A percentile compares a stretch with the other conserved stretches of the same genome.
Conservation (phyloP, 2,888 invertebrate genomes). For the Phortica okadai region DNA sequence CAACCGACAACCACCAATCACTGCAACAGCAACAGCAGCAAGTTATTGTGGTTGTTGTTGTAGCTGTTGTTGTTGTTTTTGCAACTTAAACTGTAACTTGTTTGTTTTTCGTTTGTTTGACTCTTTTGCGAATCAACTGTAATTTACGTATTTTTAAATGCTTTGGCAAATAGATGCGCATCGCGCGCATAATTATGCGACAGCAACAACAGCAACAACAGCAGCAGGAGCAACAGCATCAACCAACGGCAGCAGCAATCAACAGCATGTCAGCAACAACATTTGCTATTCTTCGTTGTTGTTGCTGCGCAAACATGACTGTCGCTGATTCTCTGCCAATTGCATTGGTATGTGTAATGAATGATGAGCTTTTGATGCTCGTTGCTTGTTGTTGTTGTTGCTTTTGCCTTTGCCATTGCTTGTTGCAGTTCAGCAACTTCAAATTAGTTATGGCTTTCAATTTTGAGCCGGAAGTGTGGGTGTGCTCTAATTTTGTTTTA, state of each 20-base stretch:
- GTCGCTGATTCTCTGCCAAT: too few relatives aligned
- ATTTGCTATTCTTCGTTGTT: background rate
- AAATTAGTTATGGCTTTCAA: slow-evolving; percentile 58
- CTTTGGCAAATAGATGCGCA: slow-evolving; percentile 39
- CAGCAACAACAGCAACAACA: slow-evolving; percentile 31
- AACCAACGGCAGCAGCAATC: slow-evolving; percentile 17
- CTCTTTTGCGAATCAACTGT: slow-evolving; percentile 45
- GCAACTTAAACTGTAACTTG: slow-evolving; percentile 68
- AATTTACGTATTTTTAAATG: slow-evolving; percentile 44
- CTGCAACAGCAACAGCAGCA: slow-evolving; percentile 42
- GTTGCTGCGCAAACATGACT: background rate
- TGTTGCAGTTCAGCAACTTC: slow-evolving; percentile 45
- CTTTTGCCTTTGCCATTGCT: slow-evolving; percentile 40
- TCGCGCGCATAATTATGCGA: slow-evolving; percentile 46
- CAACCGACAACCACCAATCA: slow-evolving; percentile 28
- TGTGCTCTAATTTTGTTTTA: slow-evolving; percentile 63
- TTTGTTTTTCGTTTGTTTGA: slow-evolving; percentile 6
- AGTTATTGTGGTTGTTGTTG: slow-evolving; percentile 16
- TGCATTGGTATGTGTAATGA: background rate
- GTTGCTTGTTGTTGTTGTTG: background rate
- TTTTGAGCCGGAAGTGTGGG: slow-evolving; percentile 74
- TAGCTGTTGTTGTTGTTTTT: slow-evolving; percentile 35
- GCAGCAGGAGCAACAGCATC: slow-evolving; percentile 25
- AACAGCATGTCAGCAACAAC: slow-evolving; percentile 15
- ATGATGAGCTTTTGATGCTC: background rate